Percentiles rank a stretch among this genome's conserved stretches.
phyloP scores from a whole-genome alignment of 2,113 vertebrate genomes.

The Thamnophis sirtalis region DNA sequence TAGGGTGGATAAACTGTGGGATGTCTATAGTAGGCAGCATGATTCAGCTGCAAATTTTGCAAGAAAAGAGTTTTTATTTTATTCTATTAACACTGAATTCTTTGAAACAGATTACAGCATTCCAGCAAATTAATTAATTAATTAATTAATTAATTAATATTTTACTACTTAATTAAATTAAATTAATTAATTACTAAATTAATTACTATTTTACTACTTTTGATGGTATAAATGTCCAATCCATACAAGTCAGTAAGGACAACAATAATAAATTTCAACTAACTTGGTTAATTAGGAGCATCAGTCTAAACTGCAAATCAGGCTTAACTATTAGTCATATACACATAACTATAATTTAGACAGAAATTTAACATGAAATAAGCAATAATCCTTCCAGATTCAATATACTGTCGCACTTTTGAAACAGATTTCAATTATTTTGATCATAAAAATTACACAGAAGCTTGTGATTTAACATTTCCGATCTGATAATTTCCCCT shows the following conservation, averaged over 20 bases:
- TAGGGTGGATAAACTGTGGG: accelerated
- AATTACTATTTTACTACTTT: background rate
- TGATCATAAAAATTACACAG: background rate
- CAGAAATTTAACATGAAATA: background rate
- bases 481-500: too few species aligned
- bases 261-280: background rate
- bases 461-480: background rate
- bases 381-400: background rate
- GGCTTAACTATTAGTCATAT: background rate
- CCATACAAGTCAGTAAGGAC: background rate
- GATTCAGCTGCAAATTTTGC: background rate
- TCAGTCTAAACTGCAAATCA: background rate
- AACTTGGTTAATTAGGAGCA: background rate
- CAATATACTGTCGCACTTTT: background rate
- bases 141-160: background rate
- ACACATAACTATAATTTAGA: background rate
- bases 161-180: background rate
- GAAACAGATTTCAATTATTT: background rate
- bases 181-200: background rate
- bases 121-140: background rate
- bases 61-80: background rate
- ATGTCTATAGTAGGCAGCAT: background rate
- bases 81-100: background rate
- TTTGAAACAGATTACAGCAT: background rate
- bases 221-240: background rate